Evolutionary conservation across 2,888 invertebrate genomes (phyloP).

Genomic region (Megamerina dolium): DNA sequence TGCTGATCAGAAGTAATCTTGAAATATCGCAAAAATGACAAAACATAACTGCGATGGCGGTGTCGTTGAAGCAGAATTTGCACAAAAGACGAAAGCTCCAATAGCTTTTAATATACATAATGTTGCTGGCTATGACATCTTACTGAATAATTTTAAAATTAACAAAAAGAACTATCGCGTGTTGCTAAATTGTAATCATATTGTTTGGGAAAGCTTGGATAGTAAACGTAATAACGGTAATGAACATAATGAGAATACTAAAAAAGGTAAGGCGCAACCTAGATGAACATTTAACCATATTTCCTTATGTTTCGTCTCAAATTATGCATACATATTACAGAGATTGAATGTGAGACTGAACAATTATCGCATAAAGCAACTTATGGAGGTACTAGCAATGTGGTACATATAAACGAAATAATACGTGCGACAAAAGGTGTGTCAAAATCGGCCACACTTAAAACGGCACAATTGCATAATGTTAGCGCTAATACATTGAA

Average conservation of each 20-base stretch:
- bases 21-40: no score
- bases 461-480: conserved; percentile 29
- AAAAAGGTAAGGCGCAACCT: conserved; percentile 47
- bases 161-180: conserved; percentile 59
- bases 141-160: conserved; percentile 56
- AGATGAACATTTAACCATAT: neutral
- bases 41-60: no score
- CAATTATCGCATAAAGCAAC: conserved; percentile 14
- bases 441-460: conserved; percentile 39
- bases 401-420: conserved; percentile 35
- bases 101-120: no score
- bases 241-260: conserved; percentile 28
- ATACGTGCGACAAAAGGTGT: conserved; percentile 30
- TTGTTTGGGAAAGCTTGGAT: conserved; percentile 58
- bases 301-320: neutral
- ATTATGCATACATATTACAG: conserved; percentile 6
- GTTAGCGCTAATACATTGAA: neutral
- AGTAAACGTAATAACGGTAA: conserved; percentile 45
- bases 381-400: conserved; percentile 28
- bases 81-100: no score
- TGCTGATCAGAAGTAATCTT: no score
- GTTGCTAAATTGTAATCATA: conserved; percentile 57
- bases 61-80: no score
- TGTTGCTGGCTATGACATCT: conserved; percentile 37
- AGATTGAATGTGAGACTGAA: conserved; percentile 16